These are phyloP conservation scores for Gerris buenoi DNA, from an alignment of 1,140 invertebrate genomes.

Conservation along the genomic window DNA sequence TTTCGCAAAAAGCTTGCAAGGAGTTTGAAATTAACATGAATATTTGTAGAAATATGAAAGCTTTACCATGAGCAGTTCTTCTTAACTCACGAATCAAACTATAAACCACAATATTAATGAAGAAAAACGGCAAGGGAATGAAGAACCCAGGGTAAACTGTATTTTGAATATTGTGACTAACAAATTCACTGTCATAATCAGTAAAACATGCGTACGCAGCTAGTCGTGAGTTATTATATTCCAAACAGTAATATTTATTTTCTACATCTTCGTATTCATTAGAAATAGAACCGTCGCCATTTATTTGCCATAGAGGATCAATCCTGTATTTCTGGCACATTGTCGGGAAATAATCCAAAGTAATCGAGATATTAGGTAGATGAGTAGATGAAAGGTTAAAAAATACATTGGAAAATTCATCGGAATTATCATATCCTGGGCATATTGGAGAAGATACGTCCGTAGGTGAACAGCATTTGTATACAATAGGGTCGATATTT, in stretches of 20 bases:
- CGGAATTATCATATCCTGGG: not conserved
- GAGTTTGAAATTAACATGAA: not conserved
- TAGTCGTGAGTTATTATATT: not conserved
- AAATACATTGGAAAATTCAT: not conserved
- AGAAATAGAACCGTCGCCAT: not conserved
- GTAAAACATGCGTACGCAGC: not conserved
- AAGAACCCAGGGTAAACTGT: not conserved
- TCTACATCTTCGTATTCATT: not conserved
- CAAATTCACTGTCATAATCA: not conserved
- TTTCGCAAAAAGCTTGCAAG: not conserved
- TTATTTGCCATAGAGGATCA: not conserved
- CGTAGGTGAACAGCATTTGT: not conserved
- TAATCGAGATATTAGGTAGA: not conserved
- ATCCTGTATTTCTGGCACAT: not conserved
- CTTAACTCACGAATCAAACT: not conserved
- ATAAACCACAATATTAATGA: not conserved
- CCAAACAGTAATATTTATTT: not conserved
- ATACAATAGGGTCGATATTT: not conserved
- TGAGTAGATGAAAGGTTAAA: not conserved
- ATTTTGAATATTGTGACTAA: not conserved
- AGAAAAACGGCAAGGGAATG: not conserved
- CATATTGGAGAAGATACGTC: not conserved
- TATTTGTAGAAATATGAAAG: not conserved
- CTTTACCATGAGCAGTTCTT: not conserved
- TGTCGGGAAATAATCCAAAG: not conserved